phyloP scores from a whole-genome alignment of 2,888 invertebrate species.

The Chironomus riparius region DNA sequence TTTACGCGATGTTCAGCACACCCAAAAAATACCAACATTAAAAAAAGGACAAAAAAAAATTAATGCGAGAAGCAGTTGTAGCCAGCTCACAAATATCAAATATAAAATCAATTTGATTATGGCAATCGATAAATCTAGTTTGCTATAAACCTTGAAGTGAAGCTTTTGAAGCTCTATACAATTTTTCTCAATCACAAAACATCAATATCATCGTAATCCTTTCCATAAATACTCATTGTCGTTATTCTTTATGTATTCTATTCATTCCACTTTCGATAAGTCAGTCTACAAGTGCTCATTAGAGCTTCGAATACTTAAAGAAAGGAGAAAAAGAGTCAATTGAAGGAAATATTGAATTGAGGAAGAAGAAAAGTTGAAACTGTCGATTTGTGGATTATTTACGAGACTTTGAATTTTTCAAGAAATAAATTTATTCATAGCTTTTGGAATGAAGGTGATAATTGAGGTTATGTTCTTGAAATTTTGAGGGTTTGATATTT shows the following conservation, averaged over 20 bases:
- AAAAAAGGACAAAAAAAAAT: too few species aligned
- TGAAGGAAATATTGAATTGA: not conserved
- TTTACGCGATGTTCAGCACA: too few species aligned
- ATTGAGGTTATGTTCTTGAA: too few species aligned
- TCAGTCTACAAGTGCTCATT: not conserved
- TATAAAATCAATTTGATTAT: not conserved
- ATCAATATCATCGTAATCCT: conserved; percentile 1
- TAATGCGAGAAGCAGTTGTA: too few species aligned
- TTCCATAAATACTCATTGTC: conserved; percentile 13
- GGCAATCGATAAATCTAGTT: not conserved
- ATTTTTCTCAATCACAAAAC: not conserved
- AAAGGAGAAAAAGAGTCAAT: not conserved
- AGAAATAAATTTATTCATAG: too few species aligned
- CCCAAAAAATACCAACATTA: too few species aligned
- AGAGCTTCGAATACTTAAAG: not conserved
- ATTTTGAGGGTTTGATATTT: too few species aligned
- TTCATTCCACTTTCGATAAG: not conserved
- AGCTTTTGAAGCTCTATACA: not conserved
- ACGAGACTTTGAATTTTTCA: too few species aligned
- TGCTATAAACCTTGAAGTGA: not conserved
- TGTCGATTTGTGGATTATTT: too few species aligned
- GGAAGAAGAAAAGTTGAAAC: too few species aligned
- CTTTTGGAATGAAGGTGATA: too few species aligned
- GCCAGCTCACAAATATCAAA: not conserved
- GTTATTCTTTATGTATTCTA: not conserved